Conservation (phyloP, 2,113 vertebrate genomes). For the Tringa solitaria region DNA sequence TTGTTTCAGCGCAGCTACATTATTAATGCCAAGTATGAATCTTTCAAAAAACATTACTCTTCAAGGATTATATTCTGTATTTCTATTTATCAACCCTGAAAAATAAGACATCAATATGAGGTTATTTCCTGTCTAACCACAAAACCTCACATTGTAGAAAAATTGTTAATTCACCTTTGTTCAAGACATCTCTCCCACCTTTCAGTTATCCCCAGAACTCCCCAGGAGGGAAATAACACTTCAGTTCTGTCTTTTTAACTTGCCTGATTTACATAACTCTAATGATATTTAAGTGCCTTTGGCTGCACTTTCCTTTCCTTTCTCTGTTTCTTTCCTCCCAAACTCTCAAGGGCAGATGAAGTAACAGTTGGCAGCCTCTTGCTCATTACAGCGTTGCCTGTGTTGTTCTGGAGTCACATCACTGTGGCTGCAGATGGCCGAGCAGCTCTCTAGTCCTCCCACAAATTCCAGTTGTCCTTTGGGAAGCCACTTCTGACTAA, state of each 20-base stretch:
- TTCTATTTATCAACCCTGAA: not conserved
- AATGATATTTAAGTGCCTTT: constrained; percentile 42
- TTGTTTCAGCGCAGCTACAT: not conserved
- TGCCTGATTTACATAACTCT: constrained; percentile 45
- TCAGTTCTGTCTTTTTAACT: constrained; percentile 50
- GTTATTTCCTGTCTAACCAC: not conserved
- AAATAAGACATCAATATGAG: not conserved
- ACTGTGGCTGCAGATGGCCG: not conserved
- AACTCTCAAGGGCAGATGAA: constrained; percentile 42
- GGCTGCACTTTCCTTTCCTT: constrained; percentile 20
- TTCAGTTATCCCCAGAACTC: constrained; percentile 29
- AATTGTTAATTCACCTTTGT: constrained; percentile 14
- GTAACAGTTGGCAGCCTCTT: constrained; percentile 25
- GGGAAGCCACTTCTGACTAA: not conserved
- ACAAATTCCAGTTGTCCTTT: not conserved
- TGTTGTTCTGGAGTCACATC: not conserved
- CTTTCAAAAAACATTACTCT: not conserved
- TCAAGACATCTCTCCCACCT: constrained; percentile 6
- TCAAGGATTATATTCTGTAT: not conserved
- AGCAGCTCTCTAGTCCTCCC: not conserved
- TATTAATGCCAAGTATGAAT: not conserved
- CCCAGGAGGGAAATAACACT: constrained; percentile 53
- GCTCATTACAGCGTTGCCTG: not conserved
- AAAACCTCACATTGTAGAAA: constrained; percentile 28
- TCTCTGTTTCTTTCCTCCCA: not conserved